A percentile compares a stretch with the other conserved stretches of the same genome.
These are phyloP conservation scores for Channa striata DNA, from an alignment of 2,797 vertebrate genomes.

Conservation along the genomic window DNA sequence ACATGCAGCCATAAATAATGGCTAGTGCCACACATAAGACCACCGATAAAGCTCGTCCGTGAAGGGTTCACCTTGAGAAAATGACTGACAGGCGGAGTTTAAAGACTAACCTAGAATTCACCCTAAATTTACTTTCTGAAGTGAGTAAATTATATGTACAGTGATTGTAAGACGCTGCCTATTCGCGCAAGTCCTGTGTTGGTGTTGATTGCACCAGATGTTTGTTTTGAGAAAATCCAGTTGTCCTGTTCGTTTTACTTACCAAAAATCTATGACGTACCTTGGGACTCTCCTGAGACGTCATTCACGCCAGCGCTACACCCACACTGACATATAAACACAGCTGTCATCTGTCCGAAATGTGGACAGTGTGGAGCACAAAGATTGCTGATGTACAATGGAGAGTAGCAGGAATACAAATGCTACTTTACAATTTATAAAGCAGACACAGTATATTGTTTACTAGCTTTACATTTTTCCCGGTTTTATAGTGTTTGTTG, in stretches of 20 bases:
- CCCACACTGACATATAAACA: neutral
- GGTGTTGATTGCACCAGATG: neutral
- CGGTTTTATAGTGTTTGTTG: too few species aligned
- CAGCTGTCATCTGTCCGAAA: neutral
- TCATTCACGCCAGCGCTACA: neutral
- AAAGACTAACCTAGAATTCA: neutral
- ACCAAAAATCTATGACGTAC: neutral
- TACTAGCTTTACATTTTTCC: too few species aligned
- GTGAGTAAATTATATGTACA: neutral
- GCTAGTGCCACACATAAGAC: neutral
- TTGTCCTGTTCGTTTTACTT: neutral
- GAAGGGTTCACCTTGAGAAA: neutral
- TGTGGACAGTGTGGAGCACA: neutral
- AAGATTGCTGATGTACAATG: neutral
- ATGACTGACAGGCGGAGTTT: conserved; percentile 1
- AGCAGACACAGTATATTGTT: neutral
- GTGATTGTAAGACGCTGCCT: neutral
- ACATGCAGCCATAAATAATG: conserved; percentile 13
- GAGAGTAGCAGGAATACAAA: neutral
- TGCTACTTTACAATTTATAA: neutral
- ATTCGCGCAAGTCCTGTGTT: neutral
- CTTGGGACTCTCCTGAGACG: neutral
- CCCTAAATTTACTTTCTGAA: neutral
- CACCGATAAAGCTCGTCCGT: neutral
- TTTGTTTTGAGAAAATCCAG: neutral